A percentile compares a stretch with the other conserved stretches of the same genome.
Evolutionary conservation across 2,797 vertebrate genomes (phyloP).

Genomic region (Danio aesculapii): DNA sequence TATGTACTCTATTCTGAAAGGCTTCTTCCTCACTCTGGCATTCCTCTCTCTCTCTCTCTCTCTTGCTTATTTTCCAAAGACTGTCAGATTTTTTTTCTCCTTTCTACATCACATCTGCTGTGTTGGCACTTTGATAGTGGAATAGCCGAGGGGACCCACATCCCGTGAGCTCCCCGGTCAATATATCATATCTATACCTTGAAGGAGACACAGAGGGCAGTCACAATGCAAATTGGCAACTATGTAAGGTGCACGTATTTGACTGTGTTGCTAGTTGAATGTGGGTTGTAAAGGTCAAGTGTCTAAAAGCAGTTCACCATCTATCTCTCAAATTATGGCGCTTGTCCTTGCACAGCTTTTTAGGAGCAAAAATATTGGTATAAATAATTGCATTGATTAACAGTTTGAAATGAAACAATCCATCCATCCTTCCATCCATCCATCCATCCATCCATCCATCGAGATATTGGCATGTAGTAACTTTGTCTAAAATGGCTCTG

Average conservation of each 20-base stretch:
- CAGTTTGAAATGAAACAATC: not conserved
- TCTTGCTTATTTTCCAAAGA: slow-evolving; percentile 38
- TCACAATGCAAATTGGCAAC: slow-evolving; percentile 72
- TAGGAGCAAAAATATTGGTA: not conserved
- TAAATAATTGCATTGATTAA: slow-evolving; percentile 25
- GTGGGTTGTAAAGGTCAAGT: slow-evolving; percentile 48
- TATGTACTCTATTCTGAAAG: slow-evolving; percentile 44
- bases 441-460: too few relatives aligned
- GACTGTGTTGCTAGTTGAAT: slow-evolving; percentile 60
- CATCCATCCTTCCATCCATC: too few relatives aligned
- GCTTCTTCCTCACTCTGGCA: slow-evolving; percentile 29
- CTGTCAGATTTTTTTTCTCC: slow-evolving; percentile 23
- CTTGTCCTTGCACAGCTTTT: not conserved
- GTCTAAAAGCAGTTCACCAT: slow-evolving; percentile 44
- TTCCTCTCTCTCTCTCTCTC: slow-evolving; percentile 35
- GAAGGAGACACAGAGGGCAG: slow-evolving; percentile 77
- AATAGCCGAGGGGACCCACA: slow-evolving; percentile 66
- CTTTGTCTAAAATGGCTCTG: too few relatives aligned
- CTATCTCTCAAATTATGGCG: slow-evolving; percentile 21
- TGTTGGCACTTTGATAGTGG: slow-evolving; percentile 77
- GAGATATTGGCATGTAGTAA: too few relatives aligned
- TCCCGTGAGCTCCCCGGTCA: slow-evolving; percentile 76
- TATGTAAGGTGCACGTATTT: slow-evolving; percentile 69
- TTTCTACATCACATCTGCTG: slow-evolving; percentile 69
- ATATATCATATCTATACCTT: slow-evolving; percentile 80